Evolutionary conservation across 2,113 vertebrate genomes (phyloP), one percentile per base, ranked within the genome.

Genomic region (Paramormyrops kingsleyae): DNA sequence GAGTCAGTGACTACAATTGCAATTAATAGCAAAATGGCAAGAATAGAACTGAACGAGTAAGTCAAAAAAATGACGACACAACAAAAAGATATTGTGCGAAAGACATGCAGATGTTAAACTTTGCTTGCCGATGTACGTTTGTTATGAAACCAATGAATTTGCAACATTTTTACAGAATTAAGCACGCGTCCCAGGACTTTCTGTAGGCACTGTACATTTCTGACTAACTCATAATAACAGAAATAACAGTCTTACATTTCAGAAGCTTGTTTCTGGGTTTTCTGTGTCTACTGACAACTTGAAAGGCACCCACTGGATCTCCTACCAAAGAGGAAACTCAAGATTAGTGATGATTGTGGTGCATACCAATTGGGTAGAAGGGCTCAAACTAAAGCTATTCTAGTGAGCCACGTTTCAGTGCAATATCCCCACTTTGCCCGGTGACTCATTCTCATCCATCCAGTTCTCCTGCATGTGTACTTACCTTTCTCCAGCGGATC

Each of bases 191-290:
- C 21, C 21, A 59, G 7, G 6, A 59, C 56, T 59, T 59, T 59
- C 7, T n/a, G 56, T 8, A 5, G 19, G 53, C 19, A 21, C 19
- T 6, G 17, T 56, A n/a, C 7, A n/a, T n/a, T n/a, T 62, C 56
- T n/a, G 56, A n/a, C 56, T 62, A 62, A 62, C 53, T 56, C 53
- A 21, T n/a, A 62, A 31, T 13, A 70, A 70, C 62, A n/a, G 44
- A 87, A 91, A 19, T 4, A 5, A 59, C 24, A 44, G 7, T 62
- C 87, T 53, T 90, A 91, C 90, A 88, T 62, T 88, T 88, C 87
- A 91, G 50, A 85, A 91, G 89, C 15, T 88, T 88, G 4, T 44
- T 8, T 6, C 89, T 87, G 56, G 70, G 89, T 70, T 91, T 90
- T 47, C 86, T 83, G 35, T 21, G 56, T 12, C 87, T 74, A 2